Conservation (phyloP, 2,797 vertebrate species). For the Rhinichthys osculus region DNA sequence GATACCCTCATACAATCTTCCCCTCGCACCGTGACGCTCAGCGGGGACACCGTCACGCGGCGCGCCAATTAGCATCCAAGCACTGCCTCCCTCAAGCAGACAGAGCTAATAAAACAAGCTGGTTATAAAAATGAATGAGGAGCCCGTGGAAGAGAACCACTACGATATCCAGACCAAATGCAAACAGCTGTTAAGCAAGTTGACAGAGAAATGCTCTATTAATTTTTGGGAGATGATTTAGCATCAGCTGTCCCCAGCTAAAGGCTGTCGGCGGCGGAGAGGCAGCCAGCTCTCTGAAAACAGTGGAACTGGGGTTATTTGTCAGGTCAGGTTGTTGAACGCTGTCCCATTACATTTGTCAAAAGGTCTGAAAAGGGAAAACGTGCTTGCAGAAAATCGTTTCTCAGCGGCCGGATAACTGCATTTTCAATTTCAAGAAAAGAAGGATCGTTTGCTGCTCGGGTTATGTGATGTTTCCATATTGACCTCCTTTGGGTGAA, state of each 20-base stretch:
- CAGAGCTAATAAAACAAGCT: constrained; percentile 57
- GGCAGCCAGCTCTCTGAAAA: constrained; percentile 42
- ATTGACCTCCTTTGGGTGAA: not conserved
- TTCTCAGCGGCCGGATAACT: constrained; percentile 11
- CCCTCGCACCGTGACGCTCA: not conserved
- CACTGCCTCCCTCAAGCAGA: constrained; percentile 47
- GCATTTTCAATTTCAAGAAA: constrained; percentile 20
- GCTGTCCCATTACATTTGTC: constrained; percentile 41
- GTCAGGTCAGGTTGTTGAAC: constrained; percentile 45
- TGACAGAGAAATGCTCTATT: constrained; percentile 56
- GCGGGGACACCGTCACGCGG: constrained; percentile 24
- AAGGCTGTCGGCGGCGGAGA: constrained; percentile 22
- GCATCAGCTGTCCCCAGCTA: constrained; percentile 31
- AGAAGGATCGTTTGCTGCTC: constrained; percentile 12
- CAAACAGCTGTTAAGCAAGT: constrained; percentile 52
- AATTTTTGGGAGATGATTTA: constrained; percentile 58
- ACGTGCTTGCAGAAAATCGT: constrained; percentile 5
- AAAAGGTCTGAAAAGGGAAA: constrained; percentile 9
- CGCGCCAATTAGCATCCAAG: constrained; percentile 55
- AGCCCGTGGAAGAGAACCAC: constrained; percentile 34
- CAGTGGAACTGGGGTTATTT: constrained; percentile 31
- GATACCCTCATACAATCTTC: constrained; percentile 10
- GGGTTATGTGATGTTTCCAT: constrained; percentile 9
- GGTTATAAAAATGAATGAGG: constrained; percentile 61
- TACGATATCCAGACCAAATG: constrained; percentile 42